These are phyloP conservation scores for Malurus splendens DNA, from an alignment of 2,797 vertebrate genomes.

Conservation along the genomic window DNA sequence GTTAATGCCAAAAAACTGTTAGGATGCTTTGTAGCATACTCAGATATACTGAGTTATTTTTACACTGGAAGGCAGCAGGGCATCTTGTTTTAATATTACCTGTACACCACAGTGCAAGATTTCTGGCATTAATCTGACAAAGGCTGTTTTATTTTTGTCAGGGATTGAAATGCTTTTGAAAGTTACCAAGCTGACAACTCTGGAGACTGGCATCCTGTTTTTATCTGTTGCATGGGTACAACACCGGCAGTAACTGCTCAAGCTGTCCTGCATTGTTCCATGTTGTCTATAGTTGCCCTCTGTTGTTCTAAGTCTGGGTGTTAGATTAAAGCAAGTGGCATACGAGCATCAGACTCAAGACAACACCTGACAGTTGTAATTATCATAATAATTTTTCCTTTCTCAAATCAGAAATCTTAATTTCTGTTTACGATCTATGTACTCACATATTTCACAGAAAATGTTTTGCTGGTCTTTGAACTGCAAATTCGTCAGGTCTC, in stretches of 20 bases:
- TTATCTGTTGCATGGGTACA: not conserved
- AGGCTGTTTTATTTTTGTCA: not conserved
- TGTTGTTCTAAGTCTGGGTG: not conserved
- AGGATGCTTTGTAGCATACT: not conserved
- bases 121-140: not conserved
- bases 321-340: not conserved
- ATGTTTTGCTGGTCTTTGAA: not conserved
- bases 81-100: not conserved
- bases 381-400: not conserved
- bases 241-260: not conserved
- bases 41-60: constrained; percentile 1
- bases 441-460: not conserved
- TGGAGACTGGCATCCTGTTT: not conserved
- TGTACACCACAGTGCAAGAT: not conserved
- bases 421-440: not conserved
- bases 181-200: not conserved
- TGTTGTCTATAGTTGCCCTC: not conserved
- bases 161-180: not conserved
- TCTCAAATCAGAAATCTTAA: not conserved
- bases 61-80: not conserved
- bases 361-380: not conserved
- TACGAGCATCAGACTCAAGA: not conserved
- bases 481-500: not conserved
- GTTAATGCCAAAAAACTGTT: not conserved
- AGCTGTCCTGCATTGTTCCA: not conserved